Conservation (phyloP, 2,888 invertebrate genomes). For the Limnephilus marmoratus region DNA sequence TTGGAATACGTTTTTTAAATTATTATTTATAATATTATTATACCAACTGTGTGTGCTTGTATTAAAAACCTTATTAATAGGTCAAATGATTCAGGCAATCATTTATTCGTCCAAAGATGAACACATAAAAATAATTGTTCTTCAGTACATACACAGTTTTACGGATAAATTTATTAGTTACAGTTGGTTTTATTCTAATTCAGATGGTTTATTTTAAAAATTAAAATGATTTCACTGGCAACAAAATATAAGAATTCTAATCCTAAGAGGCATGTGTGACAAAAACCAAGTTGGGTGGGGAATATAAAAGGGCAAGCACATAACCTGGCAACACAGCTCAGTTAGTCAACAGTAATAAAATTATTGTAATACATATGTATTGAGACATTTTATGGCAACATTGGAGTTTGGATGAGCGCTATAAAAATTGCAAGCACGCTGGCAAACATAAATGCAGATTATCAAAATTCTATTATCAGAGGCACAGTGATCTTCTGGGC, state of each 20-base stretch:
- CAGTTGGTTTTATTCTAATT: not conserved
- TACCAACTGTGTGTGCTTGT: constrained; percentile 11
- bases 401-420: not conserved
- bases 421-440: not conserved
- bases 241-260: not conserved
- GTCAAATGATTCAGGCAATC: not conserved
- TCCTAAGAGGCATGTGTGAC: not conserved
- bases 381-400: not conserved
- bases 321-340: not conserved
- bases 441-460: not conserved
- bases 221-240: not conserved
- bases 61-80: not conserved
- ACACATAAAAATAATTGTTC: not conserved
- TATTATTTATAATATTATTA: not conserved
- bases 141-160: not conserved
- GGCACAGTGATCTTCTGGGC: not conserved
- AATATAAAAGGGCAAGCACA: not conserved
- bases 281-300: not conserved
- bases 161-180: not conserved
- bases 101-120: not conserved
- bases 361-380: not conserved
- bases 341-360: not conserved
- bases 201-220: not conserved
- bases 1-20: constrained; percentile 59
- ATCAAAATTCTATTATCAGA: not conserved